Evolutionary conservation across 2,797 vertebrate species (phyloP).

Genomic region (Sternarchorhynchus goeldii): DNA sequence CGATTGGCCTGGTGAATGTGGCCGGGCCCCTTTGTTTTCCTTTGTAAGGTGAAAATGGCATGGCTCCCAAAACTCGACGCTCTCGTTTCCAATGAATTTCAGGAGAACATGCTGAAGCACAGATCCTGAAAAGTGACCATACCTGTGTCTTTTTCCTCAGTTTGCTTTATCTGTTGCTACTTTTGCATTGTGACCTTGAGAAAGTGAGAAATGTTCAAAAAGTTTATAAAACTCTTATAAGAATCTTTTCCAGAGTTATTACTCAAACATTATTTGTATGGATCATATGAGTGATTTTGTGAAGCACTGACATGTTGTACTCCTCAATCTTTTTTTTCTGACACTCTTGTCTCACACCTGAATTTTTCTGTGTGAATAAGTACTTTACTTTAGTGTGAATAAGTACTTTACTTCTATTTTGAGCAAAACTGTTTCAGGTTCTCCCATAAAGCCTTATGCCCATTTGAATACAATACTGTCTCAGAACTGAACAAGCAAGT

Average conservation of each 20-base stretch:
- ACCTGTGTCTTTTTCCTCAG: not conserved
- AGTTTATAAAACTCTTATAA: not conserved
- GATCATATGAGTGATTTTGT: not conserved
- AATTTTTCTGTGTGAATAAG: not conserved
- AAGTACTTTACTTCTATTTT: conserved; percentile 7
- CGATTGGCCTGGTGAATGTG: conserved; percentile 12
- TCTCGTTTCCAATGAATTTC: not conserved
- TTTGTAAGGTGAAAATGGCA: not conserved
- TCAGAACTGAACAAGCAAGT: conserved; percentile 6
- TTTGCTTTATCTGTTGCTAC: not conserved
- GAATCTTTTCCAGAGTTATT: not conserved
- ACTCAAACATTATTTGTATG: not conserved
- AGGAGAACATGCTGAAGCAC: not conserved
- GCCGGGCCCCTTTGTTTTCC: not conserved
- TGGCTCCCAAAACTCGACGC: not conserved
- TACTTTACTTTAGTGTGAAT: conserved; percentile 10
- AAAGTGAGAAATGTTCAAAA: not conserved
- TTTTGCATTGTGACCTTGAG: not conserved
- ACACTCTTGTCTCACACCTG: conserved; percentile 2
- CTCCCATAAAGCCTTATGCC: conserved; percentile 28
- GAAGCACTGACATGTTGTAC: not conserved
- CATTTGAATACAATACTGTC: conserved; percentile 10
- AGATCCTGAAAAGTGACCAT: not conserved
- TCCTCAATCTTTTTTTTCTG: not conserved
- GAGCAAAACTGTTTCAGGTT: not conserved